Base-by-base conservation (phyloP, 2,888 invertebrate species). In the Ephialtes manifestator region DNA sequence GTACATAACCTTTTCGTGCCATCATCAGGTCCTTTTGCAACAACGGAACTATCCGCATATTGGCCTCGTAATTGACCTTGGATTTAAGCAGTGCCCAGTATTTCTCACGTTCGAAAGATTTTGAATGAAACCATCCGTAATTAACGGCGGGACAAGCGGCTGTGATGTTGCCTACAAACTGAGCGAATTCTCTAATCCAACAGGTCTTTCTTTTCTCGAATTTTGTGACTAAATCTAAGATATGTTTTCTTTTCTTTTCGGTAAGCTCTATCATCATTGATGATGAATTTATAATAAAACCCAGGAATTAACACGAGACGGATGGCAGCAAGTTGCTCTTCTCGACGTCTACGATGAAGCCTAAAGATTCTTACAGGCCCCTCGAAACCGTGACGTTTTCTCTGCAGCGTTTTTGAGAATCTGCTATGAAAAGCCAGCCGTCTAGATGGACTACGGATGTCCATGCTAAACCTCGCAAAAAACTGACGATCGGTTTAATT, bases 401-500 rank as follows among this genome's bases (percentile, higher is more conserved):
- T 58, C 48, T 68, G 48, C 79, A 74, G 10, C n/a, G 35, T 46
- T 70, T 51, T 13, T 48, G 58, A 11, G 65, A 67, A n/a, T 83
- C 46, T 43, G 58, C 72, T 18, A 79, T 46, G 8, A 83, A 24
- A 18, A 78, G 48, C 39, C 35, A 71, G 53, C 79, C 83, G 24
- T 83, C 79, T 15, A 83, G 24, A 68, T 78, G 74, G 35, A 78
- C 70, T 8, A 78, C 68, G 20, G 78, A 83, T 4, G 53, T 28
- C 53, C 35, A 79, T 11, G 58, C 85, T 46, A 60, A 48, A 35
- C 39, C 31, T 13, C 78, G 43, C 18, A 82, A 51, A 65, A 18
- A 28, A 15, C 65, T 70, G 2, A 82, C 51, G 13, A 85, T 71
- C 20, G 85, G 85, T 24, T 85, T 85, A 20, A 85, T 39, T 18